phyloP scores from a whole-genome alignment of 2,797 vertebrate species.

The Valencia hispanica region DNA sequence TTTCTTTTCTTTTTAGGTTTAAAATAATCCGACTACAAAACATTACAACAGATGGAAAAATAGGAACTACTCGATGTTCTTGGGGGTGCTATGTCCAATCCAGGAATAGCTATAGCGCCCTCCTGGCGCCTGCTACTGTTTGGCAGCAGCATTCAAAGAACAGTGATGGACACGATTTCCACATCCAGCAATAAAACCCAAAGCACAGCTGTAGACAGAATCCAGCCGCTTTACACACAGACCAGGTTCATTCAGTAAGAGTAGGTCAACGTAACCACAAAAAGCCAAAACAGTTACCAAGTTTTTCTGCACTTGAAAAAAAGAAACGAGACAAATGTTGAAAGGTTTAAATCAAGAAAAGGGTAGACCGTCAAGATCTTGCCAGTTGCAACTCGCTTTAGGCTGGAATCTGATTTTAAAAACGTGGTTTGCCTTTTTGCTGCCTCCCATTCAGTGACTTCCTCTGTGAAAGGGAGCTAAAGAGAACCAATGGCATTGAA shows the following conservation, averaged over 20 bases:
- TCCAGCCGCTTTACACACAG: background rate
- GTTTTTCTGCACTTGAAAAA: background rate
- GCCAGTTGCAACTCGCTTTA: background rate
- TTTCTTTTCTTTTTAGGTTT: background rate
- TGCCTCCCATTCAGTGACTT: slow-evolving; percentile 10
- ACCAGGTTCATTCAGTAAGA: no score
- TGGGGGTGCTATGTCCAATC: no score
- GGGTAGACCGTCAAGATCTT: background rate
- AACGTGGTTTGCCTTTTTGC: background rate
- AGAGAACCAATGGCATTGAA: slow-evolving; percentile 56
- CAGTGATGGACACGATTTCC: background rate
- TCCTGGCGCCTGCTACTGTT: background rate
- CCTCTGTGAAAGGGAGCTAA: slow-evolving; percentile 11
- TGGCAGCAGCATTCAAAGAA: background rate
- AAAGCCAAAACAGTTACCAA: background rate
- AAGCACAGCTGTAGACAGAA: background rate
- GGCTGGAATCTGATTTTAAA: background rate
- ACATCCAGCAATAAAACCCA: background rate
- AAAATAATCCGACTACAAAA: no score
- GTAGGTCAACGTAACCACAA: background rate
- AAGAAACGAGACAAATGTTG: background rate
- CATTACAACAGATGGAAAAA: no score
- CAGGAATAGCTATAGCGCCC: background rate
- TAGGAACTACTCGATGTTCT: no score
- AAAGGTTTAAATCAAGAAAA: background rate